Conservation (phyloP, 2,797 vertebrate genomes). For the Pempheris klunzingeri region DNA sequence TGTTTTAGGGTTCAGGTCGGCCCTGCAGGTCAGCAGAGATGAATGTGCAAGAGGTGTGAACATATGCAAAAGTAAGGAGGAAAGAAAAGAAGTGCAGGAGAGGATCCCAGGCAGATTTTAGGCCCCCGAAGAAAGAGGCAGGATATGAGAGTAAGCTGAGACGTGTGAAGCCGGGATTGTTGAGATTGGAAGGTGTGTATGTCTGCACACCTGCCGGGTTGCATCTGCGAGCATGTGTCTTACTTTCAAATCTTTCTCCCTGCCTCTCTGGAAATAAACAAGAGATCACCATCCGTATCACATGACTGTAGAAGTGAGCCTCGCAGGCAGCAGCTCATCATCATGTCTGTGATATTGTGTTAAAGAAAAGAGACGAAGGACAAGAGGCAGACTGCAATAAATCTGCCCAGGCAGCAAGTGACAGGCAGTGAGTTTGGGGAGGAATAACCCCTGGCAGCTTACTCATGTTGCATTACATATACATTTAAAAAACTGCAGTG, state of each 20-base stretch:
- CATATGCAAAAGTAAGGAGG: constrained; percentile 1
- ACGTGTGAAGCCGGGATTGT: neutral
- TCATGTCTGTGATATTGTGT: constrained; percentile 25
- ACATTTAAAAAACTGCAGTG: neutral
- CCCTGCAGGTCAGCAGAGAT: constrained; percentile 47
- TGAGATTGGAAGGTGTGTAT: neutral
- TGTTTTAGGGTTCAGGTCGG: constrained; percentile 8
- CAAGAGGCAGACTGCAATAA: constrained; percentile 15
- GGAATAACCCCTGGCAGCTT: neutral
- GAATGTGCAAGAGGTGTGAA: constrained; percentile 3
- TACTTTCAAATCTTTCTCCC: constrained; percentile 44
- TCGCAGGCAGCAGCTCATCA: constrained; percentile 8
- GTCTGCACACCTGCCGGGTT: constrained; percentile 24
- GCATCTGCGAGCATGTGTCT: constrained; percentile 14
- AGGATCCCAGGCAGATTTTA: constrained; percentile 10
- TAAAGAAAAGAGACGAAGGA: constrained; percentile 19
- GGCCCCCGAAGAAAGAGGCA: constrained; percentile 11
- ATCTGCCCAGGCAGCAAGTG: constrained; percentile 26
- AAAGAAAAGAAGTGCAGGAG: neutral
- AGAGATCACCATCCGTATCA: constrained; percentile 20
- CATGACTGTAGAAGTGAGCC: constrained; percentile 3
- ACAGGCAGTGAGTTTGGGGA: neutral
- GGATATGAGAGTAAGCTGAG: constrained; percentile 34
- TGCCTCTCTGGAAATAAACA: constrained; percentile 54
- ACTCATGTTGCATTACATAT: constrained; percentile 24